A percentile compares a stretch with the other conserved stretches of the same genome.
Evolutionary conservation across 1,140 invertebrate genomes (phyloP).

Genomic region (Sycobia sp.): DNA sequence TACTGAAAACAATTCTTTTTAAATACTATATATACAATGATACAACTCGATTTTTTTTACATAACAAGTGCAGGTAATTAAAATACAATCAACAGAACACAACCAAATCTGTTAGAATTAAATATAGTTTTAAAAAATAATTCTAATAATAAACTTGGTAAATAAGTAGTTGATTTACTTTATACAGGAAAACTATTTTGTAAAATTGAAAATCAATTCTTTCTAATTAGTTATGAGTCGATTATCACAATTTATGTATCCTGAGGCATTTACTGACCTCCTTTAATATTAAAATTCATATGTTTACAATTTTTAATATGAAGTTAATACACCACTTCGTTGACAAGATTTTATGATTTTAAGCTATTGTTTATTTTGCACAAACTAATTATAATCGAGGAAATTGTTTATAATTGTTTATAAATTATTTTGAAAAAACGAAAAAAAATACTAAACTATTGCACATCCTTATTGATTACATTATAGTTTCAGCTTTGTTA

Average conservation of each 20-base stretch:
- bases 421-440: too few relatives aligned
- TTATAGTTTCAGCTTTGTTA: slow-evolving; percentile 24
- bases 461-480: slow-evolving; percentile 41
- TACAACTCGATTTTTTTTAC: slow-evolving; percentile 1
- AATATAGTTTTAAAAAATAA: slow-evolving; percentile 11
- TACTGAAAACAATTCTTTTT: slow-evolving; percentile 30
- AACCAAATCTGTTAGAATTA: slow-evolving; percentile 5
- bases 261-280: slow-evolving; percentile 20
- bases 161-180: background rate
- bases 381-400: too few relatives aligned
- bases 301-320: slow-evolving; percentile 14
- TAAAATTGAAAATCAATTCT: slow-evolving; percentile 8
- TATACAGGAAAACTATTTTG: slow-evolving; percentile 12
- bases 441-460: slow-evolving; percentile 41
- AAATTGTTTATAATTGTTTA: too few relatives aligned
- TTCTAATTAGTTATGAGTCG: slow-evolving; percentile 13
- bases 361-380: too few relatives aligned
- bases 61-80: slow-evolving; percentile 5
- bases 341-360: slow-evolving; percentile 8
- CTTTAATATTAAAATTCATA: slow-evolving; percentile 12
- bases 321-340: background rate
- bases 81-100: slow-evolving; percentile 8
- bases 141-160: slow-evolving; percentile 2
- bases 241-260: slow-evolving; percentile 21
- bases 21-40: slow-evolving; percentile 39